Conservation (phyloP, 2,113 vertebrate genomes). For the Scartelaos histophorus region DNA sequence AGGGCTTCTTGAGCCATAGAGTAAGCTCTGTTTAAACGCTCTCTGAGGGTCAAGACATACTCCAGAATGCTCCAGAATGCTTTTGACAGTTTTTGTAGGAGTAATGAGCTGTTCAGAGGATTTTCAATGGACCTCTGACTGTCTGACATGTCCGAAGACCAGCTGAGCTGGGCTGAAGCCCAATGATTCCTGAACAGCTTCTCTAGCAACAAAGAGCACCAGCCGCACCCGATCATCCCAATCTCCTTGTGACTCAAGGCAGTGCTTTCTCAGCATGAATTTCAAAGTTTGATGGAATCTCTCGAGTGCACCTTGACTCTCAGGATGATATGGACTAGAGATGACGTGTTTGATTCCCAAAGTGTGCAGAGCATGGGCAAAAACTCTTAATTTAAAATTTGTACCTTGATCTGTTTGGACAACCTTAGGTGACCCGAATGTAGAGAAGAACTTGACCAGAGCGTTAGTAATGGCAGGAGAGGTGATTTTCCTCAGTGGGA, state of each 20-base stretch:
- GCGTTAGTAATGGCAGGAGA: not conserved
- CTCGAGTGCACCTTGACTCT: not conserved
- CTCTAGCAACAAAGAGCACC: not conserved
- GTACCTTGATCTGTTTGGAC: conserved; percentile 17
- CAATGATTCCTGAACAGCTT: not conserved
- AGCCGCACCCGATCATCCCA: not conserved
- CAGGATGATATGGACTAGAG: not conserved
- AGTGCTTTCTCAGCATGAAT: not conserved
- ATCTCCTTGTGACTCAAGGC: not conserved
- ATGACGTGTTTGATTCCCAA: not conserved
- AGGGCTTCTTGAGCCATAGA: not conserved
- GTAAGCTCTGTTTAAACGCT: not conserved
- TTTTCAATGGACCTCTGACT: not conserved
- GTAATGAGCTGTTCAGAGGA: not conserved
- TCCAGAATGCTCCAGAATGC: not conserved
- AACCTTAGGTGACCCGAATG: not conserved
- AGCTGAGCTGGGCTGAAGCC: not conserved
- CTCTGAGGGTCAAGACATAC: not conserved
- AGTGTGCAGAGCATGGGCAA: not conserved
- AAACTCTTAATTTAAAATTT: conserved; percentile 13
- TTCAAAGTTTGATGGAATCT: not conserved
- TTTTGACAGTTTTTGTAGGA: not conserved
- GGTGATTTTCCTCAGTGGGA: not conserved
- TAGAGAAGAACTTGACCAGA: conserved; percentile 22
- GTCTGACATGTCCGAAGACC: not conserved